These are phyloP conservation scores for Danaus plexippus DNA, from an alignment of 1,140 invertebrate species.

Conservation along the genomic window DNA sequence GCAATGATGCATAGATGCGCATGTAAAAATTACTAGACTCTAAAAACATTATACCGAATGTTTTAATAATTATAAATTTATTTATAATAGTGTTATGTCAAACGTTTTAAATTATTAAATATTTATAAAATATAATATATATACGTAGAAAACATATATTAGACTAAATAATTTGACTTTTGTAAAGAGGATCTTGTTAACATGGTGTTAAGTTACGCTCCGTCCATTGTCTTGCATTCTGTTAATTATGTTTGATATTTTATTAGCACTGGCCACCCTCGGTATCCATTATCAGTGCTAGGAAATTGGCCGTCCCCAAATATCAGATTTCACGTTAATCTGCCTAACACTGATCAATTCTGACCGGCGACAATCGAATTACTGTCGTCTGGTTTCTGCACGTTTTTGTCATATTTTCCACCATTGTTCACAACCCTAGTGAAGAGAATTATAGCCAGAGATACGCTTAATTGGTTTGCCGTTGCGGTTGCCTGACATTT, in stretches of 20 bases:
- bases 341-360: slow-evolving; percentile 60
- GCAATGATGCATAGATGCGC: too few relatives aligned
- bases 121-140: too few relatives aligned
- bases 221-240: slow-evolving; percentile 11
- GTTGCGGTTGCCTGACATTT: slow-evolving; percentile 65
- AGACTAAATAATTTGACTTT: too few relatives aligned
- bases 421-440: slow-evolving; percentile 36
- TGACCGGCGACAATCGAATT: slow-evolving; percentile 65
- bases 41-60: too few relatives aligned
- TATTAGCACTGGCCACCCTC: slow-evolving; percentile 34
- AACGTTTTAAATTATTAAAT: too few relatives aligned
- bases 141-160: too few relatives aligned
- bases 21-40: too few relatives aligned
- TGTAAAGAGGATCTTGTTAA: not conserved
- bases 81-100: too few relatives aligned
- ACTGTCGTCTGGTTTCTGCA: slow-evolving; percentile 56
- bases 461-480: slow-evolving; percentile 66
- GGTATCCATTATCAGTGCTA: slow-evolving; percentile 49
- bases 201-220: slow-evolving; percentile 7
- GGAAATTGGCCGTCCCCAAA: slow-evolving; percentile 63
- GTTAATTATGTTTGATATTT: slow-evolving; percentile 30
- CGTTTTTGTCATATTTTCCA: slow-evolving; percentile 63
- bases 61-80: too few relatives aligned
- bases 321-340: slow-evolving; percentile 68
- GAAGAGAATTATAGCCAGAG: slow-evolving; percentile 55